Conservation (phyloP, 2,113 vertebrate genomes). For the Zosterops borbonicus region DNA sequence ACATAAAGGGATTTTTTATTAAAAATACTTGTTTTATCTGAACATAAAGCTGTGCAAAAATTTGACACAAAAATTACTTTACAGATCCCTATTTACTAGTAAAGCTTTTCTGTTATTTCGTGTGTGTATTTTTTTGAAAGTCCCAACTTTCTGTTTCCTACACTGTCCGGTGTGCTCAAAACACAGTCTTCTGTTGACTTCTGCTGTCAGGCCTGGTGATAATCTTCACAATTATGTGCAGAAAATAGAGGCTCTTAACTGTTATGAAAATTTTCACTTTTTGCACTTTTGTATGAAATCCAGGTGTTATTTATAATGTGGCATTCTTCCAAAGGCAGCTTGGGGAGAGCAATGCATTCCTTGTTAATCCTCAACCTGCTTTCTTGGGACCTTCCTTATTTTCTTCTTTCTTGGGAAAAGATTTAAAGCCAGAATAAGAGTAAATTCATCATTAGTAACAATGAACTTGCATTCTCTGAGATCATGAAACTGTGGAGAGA, state of each 20-base stretch:
- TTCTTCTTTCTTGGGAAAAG: neutral
- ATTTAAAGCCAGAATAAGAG: neutral
- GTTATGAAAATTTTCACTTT: neutral
- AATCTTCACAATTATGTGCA: neutral
- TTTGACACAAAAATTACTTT: neutral
- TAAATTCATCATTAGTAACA: neutral
- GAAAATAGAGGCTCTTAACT: neutral
- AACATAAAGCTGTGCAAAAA: neutral
- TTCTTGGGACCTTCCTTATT: neutral
- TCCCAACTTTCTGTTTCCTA: neutral
- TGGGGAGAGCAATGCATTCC: neutral
- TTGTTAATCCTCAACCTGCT: neutral
- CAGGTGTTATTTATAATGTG: slow-evolving; percentile 6
- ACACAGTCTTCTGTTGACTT: neutral
- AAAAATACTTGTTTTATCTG: neutral
- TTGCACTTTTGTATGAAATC: neutral
- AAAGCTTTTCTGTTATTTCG: neutral
- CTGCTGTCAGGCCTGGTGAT: neutral
- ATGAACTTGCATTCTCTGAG: neutral
- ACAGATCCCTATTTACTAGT: neutral
- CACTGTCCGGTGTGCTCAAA: neutral
- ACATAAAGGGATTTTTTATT: neutral
- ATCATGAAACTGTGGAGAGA: neutral
- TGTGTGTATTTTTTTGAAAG: neutral
- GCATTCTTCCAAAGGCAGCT: neutral